Conservation (phyloP, 2,797 vertebrate genomes). For the Yasuhikotakia modesta region DNA sequence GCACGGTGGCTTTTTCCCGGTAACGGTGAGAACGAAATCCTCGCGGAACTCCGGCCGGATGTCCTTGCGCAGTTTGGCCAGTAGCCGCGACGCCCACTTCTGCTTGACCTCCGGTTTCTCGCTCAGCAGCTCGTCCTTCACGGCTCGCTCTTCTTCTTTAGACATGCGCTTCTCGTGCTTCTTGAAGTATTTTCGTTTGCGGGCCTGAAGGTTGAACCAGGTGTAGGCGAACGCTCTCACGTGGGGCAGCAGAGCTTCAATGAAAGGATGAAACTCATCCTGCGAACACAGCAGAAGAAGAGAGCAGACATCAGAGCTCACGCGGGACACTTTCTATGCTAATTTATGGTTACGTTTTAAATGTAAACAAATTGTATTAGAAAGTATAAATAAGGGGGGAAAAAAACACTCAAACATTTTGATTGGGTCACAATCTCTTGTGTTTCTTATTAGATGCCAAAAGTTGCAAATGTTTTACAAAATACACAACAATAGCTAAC, state of each 20-base stretch:
- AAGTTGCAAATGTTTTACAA: neutral
- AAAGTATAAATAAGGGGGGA: neutral
- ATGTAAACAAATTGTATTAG: too few species aligned
- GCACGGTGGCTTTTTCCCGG: constrained; percentile 96
- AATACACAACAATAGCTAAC: neutral
- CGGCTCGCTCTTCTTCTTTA: constrained; percentile 97
- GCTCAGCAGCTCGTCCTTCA: constrained; percentile 95
- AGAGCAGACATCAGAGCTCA: constrained; percentile 2
- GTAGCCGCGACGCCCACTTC: constrained; percentile 98
- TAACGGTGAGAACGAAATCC: constrained; percentile 98
- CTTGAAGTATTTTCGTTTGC: constrained; percentile 99
- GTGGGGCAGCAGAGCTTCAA: constrained; percentile 97
- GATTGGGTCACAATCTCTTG: too few species aligned
- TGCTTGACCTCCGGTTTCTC: constrained; percentile 99
- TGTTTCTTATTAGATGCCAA: too few species aligned
- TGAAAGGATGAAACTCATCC: constrained; percentile 99
- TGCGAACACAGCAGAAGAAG: constrained; percentile 52
- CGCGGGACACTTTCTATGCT: too few species aligned
- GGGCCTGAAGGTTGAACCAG: constrained; percentile 99
- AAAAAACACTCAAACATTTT: neutral
- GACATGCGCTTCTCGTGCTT: constrained; percentile 99
- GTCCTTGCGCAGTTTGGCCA: constrained; percentile 98
- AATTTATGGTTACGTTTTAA: neutral
- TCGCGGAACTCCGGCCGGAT: constrained; percentile 98
- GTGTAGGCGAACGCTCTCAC: constrained; percentile 98